Percentiles rank a stretch among this genome's conserved stretches.
phyloP scores from a whole-genome alignment of 2,113 vertebrate genomes.

The Pycnonotus jocosus region DNA sequence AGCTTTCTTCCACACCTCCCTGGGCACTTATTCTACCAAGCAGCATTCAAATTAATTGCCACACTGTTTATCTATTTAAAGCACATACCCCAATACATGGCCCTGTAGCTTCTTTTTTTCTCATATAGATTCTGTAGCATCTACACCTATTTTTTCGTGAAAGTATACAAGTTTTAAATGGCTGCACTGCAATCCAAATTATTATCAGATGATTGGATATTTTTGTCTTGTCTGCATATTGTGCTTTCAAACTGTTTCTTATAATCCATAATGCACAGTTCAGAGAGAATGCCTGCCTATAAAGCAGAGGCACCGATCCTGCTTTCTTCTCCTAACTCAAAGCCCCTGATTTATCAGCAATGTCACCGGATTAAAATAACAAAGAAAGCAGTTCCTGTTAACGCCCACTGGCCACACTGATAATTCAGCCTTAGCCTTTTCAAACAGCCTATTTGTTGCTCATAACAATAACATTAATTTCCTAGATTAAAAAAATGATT shows the following conservation, averaged over 20 bases:
- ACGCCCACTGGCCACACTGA: not conserved
- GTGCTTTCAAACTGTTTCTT: not conserved
- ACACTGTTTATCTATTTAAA: not conserved
- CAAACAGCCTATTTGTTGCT: not conserved
- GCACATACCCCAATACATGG: not conserved
- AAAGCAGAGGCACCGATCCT: not conserved
- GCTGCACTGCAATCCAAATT: not conserved
- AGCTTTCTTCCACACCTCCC: not conserved
- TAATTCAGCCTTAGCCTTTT: not conserved
- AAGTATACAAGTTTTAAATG: not conserved
- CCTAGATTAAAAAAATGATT: not conserved
- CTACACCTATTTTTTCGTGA: not conserved
- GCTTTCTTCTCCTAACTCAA: not conserved
- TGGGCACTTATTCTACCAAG: not conserved
- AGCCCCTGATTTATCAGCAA: not conserved
- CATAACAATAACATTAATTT: not conserved
- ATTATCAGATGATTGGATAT: not conserved
- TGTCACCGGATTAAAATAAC: slow-evolving; percentile 17
- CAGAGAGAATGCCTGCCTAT: not conserved
- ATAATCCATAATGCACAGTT: not conserved
- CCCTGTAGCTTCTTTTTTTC: not conserved
- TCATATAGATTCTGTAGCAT: not conserved
- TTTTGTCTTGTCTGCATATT: not conserved
- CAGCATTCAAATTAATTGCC: not conserved
- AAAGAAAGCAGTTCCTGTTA: not conserved